phyloP scores from a whole-genome alignment of 2,888 invertebrate species.

The Phymatocera aterrima region DNA sequence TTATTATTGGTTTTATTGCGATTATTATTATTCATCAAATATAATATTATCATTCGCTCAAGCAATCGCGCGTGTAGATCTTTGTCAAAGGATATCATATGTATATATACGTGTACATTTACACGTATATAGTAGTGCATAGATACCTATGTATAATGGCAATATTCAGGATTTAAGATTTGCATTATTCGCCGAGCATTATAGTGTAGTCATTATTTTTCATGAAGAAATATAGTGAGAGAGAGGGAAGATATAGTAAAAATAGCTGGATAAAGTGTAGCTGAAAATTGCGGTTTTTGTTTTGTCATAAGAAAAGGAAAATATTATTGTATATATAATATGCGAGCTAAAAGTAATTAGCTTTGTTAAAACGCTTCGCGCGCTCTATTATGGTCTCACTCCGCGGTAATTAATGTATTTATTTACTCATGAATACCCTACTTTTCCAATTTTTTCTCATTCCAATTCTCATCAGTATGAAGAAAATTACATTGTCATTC shows the following conservation, averaged over 20 bases:
- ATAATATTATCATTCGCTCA: slow-evolving; percentile 8
- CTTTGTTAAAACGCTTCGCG: slow-evolving; percentile 1
- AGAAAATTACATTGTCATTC: too few relatives aligned
- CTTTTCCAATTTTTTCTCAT: neutral
- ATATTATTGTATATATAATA: neutral
- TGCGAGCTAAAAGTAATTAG: neutral
- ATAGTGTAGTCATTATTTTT: slow-evolving; percentile 21
- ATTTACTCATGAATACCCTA: too few relatives aligned
- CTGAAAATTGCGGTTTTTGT: neutral
- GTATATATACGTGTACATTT: neutral
- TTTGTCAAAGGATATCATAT: slow-evolving; percentile 2
- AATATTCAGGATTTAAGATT: neutral
- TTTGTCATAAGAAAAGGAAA: too few relatives aligned
- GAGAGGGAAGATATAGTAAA: neutral
- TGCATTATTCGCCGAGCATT: slow-evolving; percentile 41
- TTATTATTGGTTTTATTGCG: slow-evolving; percentile 7
- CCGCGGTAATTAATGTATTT: neutral
- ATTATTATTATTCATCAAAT: slow-evolving; percentile 1
- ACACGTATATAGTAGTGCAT: neutral
- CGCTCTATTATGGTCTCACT: neutral
- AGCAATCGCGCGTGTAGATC: slow-evolving; percentile 6
- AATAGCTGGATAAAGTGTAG: neutral
- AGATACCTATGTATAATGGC: neutral
- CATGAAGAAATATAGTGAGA: slow-evolving; percentile 56
- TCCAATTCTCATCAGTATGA: neutral